A percentile compares a stretch with the other conserved stretches of the same genome.
Conservation (phyloP, 1,140 invertebrate species). For the Lerema accius region DNA sequence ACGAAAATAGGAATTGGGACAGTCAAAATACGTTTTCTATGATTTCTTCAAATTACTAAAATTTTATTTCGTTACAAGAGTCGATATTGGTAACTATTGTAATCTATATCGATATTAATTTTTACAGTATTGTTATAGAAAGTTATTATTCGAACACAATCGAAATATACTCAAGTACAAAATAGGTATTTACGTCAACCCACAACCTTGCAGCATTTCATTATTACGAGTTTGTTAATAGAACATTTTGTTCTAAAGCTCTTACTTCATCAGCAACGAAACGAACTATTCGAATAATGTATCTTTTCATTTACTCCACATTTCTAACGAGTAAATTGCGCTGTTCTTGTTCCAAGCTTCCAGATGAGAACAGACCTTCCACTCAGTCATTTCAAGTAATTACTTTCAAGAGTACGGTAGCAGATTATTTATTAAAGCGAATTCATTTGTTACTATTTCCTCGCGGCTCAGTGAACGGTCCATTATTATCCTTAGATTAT, state of each 20-base stretch:
- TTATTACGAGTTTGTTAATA: too few species aligned
- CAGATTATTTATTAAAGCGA: constrained; percentile 34
- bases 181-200: too few species aligned
- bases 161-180: too few species aligned
- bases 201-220: too few species aligned
- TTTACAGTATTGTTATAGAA: too few species aligned
- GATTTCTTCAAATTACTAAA: too few species aligned
- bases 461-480: neutral
- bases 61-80: too few species aligned
- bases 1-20: too few species aligned
- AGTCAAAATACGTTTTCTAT: too few species aligned
- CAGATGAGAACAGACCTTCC: constrained; percentile 31
- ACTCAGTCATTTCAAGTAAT: constrained; percentile 35
- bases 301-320: constrained; percentile 29
- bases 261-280: neutral
- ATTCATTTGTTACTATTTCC: constrained; percentile 32
- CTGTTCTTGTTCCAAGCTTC: constrained; percentile 19
- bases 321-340: constrained; percentile 32
- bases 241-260: constrained; percentile 8
- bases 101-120: too few species aligned
- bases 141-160: too few species aligned
- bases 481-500: neutral
- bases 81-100: too few species aligned
- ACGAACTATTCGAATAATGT: constrained; percentile 29
- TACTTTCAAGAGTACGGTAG: constrained; percentile 29